These are phyloP conservation scores for Tauraco erythrolophus DNA, from an alignment of 2,113 vertebrate species.

Conservation along the genomic window DNA sequence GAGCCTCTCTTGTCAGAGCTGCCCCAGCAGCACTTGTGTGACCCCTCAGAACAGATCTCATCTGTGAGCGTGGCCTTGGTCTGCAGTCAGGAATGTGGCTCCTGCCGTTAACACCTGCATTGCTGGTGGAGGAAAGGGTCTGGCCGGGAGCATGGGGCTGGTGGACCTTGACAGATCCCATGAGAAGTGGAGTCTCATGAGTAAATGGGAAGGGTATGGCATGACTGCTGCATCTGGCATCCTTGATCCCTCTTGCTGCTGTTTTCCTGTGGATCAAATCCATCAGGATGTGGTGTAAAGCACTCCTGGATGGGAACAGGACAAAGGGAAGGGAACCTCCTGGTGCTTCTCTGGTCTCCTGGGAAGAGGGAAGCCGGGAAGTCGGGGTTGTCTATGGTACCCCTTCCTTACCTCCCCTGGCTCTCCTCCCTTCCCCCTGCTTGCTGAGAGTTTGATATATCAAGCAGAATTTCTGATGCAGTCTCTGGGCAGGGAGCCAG, in stretches of 20 bases:
- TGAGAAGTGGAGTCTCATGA: neutral
- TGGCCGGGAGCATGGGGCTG: neutral
- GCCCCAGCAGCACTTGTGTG: neutral
- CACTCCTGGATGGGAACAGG: neutral
- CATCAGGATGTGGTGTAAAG: neutral
- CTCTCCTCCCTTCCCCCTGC: neutral
- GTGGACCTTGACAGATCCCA: neutral
- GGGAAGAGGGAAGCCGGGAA: neutral
- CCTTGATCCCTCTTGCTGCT: neutral
- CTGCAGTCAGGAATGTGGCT: neutral
- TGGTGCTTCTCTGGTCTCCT: neutral
- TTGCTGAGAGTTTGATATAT: neutral
- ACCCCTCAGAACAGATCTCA: neutral
- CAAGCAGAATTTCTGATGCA: constrained; percentile 48
- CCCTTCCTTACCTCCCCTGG: neutral
- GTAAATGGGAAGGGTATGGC: neutral
- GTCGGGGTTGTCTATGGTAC: neutral
- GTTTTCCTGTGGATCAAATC: neutral
- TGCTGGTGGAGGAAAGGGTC: neutral
- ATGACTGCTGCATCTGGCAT: neutral
- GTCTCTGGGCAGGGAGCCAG: constrained; percentile 47
- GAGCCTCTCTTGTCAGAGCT: neutral
- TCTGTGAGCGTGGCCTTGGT: neutral
- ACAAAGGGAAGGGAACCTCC: neutral
- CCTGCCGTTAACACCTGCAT: neutral